Evolutionary conservation across 1,140 invertebrate species (phyloP), one percentile per base, ranked within the genome.

Genomic region (Antheraea pernyi): DNA sequence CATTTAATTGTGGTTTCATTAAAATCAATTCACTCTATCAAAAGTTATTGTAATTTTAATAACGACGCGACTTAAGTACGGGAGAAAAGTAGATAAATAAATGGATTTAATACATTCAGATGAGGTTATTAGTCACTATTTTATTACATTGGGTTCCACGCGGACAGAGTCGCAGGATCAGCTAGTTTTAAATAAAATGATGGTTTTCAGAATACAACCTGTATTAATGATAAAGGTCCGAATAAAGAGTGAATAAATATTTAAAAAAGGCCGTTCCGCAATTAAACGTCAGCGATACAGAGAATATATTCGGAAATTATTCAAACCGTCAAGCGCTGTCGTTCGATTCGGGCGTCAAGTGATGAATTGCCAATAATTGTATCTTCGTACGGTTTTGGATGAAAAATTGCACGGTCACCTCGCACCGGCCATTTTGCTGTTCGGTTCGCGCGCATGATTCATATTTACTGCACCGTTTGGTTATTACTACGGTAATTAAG

Each of bases 311-410:
- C 46, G 13, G 16, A 53, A 53, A 53, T 53, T 53, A 53, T 53
- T 53, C 11, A 13, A 53, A n/a, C 11, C 46, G 46, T 53, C 46
- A 53, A 53, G 46, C 46, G 46, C 46, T 53, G 46, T 53, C 46
- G 22, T 30, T 67, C 69, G 71, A 65, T 72, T 72, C 68, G 65
- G 22, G 42, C 65, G 64, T 48, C 37, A 30, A 37, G 74, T 84
- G 82, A 86, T 86, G 81, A 84, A 86, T 85, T 75, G 74, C 74
- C 77, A 19, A 75, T 83, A 85, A 85, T 85, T 85, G 80, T 85
- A 74, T 68, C 61, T 53, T 59, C 59, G 72, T 80, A 77, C 73
- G 73, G 67, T 71, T 78, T 78, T 78, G 73, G 48, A 73, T 75
- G 76, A 83, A 81, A 81, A 81, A 83, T 80, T 58, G 65, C 73